Evolutionary conservation across 1,140 invertebrate species (phyloP).

Genomic region (Drosophila nikananu): DNA sequence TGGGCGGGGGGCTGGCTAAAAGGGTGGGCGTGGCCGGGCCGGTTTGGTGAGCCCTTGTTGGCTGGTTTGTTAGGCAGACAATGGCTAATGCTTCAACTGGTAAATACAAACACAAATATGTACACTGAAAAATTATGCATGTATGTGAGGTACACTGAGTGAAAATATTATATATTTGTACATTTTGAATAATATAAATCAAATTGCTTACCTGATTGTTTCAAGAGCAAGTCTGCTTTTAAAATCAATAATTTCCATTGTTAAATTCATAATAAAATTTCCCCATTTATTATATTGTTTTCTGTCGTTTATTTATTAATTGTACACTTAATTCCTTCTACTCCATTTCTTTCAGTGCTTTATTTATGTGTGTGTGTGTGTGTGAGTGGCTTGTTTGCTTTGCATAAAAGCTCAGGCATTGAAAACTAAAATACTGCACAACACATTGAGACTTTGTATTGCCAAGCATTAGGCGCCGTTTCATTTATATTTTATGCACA

Average conservation of each 20-base stretch:
- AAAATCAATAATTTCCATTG: too few species aligned
- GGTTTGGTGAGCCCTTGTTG: constrained; percentile 25
- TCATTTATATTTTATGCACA: constrained; percentile 82
- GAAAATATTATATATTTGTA: background rate
- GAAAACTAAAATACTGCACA: constrained; percentile 83
- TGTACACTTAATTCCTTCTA: background rate
- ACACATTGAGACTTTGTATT: constrained; percentile 79
- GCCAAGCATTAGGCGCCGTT: constrained; percentile 76
- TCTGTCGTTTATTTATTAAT: background rate
- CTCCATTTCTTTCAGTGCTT: background rate
- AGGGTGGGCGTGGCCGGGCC: background rate
- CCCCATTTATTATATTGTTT: too few species aligned
- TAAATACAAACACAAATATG: constrained; percentile 72
- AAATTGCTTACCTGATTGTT: background rate
- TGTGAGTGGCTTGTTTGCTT: constrained; percentile 62
- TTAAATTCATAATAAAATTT: background rate
- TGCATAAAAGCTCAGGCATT: constrained; percentile 81
- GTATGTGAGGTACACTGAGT: constrained; percentile 5
- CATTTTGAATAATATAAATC: too few species aligned
- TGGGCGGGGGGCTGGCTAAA: background rate
- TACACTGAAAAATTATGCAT: constrained; percentile 48
- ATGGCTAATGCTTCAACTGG: constrained; percentile 76
- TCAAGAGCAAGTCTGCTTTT: too few species aligned
- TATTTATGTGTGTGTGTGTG: constrained; percentile 10
- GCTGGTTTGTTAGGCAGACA: constrained; percentile 50